Base-by-base conservation (phyloP, 2,888 invertebrate genomes). In the Schizaphis graminum region DNA sequence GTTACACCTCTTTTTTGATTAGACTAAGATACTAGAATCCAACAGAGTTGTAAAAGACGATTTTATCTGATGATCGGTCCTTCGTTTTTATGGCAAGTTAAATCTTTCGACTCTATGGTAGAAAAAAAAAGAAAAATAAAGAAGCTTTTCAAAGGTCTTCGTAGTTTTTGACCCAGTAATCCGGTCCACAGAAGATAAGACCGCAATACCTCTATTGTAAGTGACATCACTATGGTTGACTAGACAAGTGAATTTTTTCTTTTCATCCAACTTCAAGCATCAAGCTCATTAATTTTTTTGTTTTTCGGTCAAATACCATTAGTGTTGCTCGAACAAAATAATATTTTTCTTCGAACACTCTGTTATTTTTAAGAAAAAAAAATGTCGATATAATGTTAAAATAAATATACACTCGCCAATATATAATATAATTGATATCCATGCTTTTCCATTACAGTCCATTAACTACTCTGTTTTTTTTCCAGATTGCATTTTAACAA, bases 1-100 rank as follows among this genome's bases (percentile, higher is more conserved):
- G 7, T 10, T 57, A 44, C 56, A 53, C 26, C 84, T 47, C 21
- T 11, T n/a, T 86, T 86, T 57, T 86, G 21, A 57, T 86, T 28
- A 2, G 35, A 53, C 88, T 41, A 26, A 16, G 41, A 44, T 67
- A 92, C 84, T 89, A 56, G 84, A 91, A 93, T 67, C 89, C 84
- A 44, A 84, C 88, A 56, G 44, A 44, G 56, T 84, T 89, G 89
- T 93, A 47, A 93, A 77, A 77, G 84, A 61, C 13, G 57, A 26
- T 89, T 89, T 93, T 89, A 93, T 93, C 93, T 56, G 77, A 89
- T 84, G 56, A 89, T 93, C 93, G 84, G 89, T 57, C 56, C 84
- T 77, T 41, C 41, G 41, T 88, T 87, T 53, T 24, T 53, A 41
- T 49, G 67, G 61, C 41, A 88, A 92, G 88, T 92, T 88, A 92